phyloP scores from a whole-genome alignment of 2,113 vertebrate species.

The Gymnocephalus cernua region DNA sequence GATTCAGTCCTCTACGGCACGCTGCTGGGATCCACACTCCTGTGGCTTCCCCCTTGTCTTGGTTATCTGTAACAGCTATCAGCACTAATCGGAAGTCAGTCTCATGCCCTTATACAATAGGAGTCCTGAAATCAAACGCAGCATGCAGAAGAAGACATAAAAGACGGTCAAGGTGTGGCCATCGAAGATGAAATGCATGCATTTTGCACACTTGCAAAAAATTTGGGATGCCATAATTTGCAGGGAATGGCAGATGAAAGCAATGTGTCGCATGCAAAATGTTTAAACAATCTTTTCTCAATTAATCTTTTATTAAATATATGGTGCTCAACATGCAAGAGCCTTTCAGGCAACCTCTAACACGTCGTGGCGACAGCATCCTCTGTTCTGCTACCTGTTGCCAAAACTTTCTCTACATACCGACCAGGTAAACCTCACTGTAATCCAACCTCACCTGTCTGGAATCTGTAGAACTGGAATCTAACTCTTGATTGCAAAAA shows the following conservation, averaged over 20 bases:
- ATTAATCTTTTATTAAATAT: background rate
- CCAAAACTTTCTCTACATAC: background rate
- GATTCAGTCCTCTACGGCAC: constrained; percentile 54
- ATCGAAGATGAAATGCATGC: background rate
- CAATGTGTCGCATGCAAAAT: background rate
- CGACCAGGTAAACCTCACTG: background rate
- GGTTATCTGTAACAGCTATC: constrained; percentile 50
- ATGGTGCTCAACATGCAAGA: background rate
- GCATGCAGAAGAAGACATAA: constrained; percentile 2
- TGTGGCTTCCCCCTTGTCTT: background rate
- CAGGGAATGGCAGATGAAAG: background rate
- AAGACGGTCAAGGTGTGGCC: constrained; percentile 15
- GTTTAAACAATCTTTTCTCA: background rate
- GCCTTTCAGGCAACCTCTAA: background rate
- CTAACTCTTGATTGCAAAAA: background rate
- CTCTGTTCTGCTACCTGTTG: background rate
- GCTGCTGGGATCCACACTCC: constrained; percentile 45
- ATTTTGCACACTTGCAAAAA: background rate
- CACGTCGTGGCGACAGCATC: background rate
- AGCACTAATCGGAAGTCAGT: constrained; percentile 33
- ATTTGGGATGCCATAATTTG: background rate
- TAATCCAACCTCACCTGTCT: background rate
- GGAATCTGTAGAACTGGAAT: background rate
- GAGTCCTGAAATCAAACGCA: background rate
- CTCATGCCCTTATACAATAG: background rate